These are phyloP conservation scores for Eustalomyia histrio DNA, from an alignment of 2,888 invertebrate genomes.

Conservation along the genomic window DNA sequence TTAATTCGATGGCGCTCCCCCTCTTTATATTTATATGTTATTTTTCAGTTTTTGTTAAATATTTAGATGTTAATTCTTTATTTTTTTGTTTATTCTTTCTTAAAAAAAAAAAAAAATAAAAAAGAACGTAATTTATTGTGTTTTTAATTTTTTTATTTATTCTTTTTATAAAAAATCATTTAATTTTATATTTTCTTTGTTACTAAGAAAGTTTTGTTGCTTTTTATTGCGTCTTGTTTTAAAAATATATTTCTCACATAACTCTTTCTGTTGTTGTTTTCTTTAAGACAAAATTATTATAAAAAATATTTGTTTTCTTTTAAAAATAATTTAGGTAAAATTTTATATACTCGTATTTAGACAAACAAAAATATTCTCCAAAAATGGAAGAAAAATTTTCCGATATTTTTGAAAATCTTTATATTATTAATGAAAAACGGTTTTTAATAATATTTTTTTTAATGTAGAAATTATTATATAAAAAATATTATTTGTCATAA, in stretches of 20 bases:
- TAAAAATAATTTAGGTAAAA: background rate
- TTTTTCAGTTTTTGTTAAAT: conserved; percentile 18
- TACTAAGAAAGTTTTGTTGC: conserved; percentile 27
- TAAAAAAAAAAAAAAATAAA: conserved; percentile 8
- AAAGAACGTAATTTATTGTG: conserved; percentile 51
- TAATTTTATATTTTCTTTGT: conserved; percentile 28
- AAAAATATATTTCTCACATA: conserved; percentile 36
- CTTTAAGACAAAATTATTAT: background rate
- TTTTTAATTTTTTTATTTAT: conserved; percentile 19
- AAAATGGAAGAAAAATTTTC: too few species aligned
- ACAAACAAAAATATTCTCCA: too few species aligned
- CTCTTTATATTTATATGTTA: conserved; percentile 18
- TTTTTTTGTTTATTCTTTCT: conserved; percentile 9
- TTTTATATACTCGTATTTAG: too few species aligned
- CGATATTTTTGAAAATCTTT: too few species aligned
- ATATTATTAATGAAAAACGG: too few species aligned
- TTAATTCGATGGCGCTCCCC: conserved; percentile 53
- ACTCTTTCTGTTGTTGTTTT: background rate
- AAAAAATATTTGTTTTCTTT: background rate
- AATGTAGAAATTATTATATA: too few species aligned
- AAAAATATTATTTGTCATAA: too few species aligned
- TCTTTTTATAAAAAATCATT: conserved; percentile 9
- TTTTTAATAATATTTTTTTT: too few species aligned
- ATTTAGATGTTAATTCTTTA: conserved; percentile 40
- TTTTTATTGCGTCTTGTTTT: conserved; percentile 43